Evolutionary conservation across 2,113 vertebrate genomes (phyloP).

Genomic region (Balaeniceps rex): DNA sequence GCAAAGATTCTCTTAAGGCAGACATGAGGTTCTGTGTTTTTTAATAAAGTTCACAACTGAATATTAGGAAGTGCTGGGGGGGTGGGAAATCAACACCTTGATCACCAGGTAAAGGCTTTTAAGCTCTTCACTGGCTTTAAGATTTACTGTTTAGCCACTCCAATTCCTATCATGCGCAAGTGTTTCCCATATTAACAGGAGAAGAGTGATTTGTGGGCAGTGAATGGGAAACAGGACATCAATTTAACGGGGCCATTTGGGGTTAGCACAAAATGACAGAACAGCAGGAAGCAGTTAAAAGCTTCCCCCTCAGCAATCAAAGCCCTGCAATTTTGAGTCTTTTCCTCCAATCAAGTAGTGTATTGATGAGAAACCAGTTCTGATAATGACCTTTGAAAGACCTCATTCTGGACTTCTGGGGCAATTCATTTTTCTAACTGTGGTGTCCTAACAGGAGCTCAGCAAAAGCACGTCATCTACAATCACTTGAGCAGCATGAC

Average conservation of each 20-base stretch:
- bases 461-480: neutral
- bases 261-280: slow-evolving; percentile 62
- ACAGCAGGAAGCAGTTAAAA: slow-evolving; percentile 64
- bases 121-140: neutral
- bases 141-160: neutral
- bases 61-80: neutral
- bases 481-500: neutral
- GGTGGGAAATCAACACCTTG: neutral
- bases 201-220: slow-evolving; percentile 64
- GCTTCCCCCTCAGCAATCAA: slow-evolving; percentile 57
- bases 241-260: slow-evolving; percentile 57
- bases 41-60: neutral
- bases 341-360: slow-evolving; percentile 55
- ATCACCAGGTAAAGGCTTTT: neutral
- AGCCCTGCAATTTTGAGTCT: slow-evolving; percentile 47
- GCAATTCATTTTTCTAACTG: slow-evolving; percentile 48
- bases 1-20: neutral
- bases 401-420: slow-evolving; percentile 10
- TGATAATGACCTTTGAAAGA: slow-evolving; percentile 61
- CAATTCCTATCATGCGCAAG: neutral
- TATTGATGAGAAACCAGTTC: slow-evolving; percentile 58
- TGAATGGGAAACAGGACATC: slow-evolving; percentile 65
- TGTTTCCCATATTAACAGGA: slow-evolving; percentile 41
- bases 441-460: neutral
- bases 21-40: neutral